These are phyloP conservation scores for Cantharis rufa DNA, from an alignment of 2,888 invertebrate genomes.

Conservation along the genomic window DNA sequence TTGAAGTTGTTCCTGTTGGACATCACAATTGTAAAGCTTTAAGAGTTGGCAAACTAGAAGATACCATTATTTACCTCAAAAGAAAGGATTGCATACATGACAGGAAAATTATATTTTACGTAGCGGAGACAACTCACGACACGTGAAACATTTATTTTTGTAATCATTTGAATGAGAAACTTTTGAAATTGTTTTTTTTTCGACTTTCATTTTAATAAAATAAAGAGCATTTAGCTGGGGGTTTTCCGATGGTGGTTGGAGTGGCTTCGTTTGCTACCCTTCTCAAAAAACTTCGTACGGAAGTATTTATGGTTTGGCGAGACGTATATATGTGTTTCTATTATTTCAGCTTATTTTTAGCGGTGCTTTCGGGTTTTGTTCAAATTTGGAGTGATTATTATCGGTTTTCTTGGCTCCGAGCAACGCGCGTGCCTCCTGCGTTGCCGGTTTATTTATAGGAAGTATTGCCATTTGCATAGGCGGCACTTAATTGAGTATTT, in stretches of 20 bases:
- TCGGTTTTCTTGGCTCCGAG: neutral
- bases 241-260: neutral
- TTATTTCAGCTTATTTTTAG: neutral
- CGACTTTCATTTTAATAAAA: neutral
- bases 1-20: conserved; percentile 15
- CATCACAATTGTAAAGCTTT: conserved; percentile 1
- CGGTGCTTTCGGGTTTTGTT: too few species aligned
- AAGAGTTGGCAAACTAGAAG: neutral
- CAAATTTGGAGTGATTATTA: too few species aligned
- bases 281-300: neutral
- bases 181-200: neutral
- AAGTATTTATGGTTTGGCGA: neutral
- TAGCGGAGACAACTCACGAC: neutral
- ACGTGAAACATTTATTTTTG: neutral
- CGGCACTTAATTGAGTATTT: neutral
- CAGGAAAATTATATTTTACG: neutral
- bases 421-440: neutral
- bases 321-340: neutral
- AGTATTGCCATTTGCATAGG: too few species aligned
- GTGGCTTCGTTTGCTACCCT: neutral
- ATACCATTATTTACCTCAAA: neutral
- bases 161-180: neutral
- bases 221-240: neutral
- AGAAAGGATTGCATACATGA: neutral
- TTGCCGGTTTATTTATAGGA: too few species aligned